These are phyloP conservation scores for Dinomys branickii DNA, from an alignment of 2,113 vertebrate species.

Conservation along the genomic window DNA sequence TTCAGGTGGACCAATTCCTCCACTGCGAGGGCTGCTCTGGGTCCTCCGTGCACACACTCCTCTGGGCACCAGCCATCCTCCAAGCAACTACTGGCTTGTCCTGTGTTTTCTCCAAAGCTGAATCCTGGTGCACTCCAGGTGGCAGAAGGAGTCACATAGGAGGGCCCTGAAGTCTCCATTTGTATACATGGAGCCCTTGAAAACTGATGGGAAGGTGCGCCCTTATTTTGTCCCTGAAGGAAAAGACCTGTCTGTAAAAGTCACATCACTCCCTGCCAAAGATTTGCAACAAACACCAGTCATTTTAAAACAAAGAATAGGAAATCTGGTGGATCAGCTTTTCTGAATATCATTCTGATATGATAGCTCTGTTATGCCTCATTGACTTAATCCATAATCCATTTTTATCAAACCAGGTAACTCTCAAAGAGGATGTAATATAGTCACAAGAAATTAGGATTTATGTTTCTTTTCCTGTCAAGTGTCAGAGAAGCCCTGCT, in stretches of 20 bases:
- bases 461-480: not conserved
- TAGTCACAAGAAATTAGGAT: not conserved
- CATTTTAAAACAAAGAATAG: not conserved
- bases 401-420: not conserved
- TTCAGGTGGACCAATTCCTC: rapidly evolving
- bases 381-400: not conserved
- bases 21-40: not conserved
- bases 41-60: not conserved
- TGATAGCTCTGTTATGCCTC: not conserved
- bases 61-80: not conserved
- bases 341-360: not conserved
- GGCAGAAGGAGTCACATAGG: rapidly evolving
- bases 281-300: not conserved
- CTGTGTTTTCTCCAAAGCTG: not conserved
- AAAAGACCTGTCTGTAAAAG: not conserved
- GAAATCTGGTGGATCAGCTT: not conserved
- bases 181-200: not conserved
- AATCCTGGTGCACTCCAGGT: not conserved
- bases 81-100: not conserved
- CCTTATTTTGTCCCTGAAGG: not conserved
- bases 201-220: not conserved
- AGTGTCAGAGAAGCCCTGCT: not conserved
- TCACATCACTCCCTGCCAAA: not conserved
- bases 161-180: not conserved
- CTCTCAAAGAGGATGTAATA: not conserved